Evolutionary conservation across 2,797 vertebrate species (phyloP).

Genomic region (Crypturellus tataupa): DNA sequence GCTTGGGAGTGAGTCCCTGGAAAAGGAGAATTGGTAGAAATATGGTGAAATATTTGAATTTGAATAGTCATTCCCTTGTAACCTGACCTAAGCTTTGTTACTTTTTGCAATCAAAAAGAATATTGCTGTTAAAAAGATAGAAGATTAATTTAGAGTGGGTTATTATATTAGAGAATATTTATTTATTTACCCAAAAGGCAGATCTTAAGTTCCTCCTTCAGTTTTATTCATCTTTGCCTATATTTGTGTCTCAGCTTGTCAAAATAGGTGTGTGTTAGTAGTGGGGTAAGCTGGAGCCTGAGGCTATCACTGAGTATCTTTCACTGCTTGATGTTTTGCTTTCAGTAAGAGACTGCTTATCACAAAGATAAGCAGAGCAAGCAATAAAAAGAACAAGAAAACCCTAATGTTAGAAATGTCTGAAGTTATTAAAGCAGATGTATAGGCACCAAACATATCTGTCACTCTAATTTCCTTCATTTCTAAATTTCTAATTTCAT

Average conservation of each 20-base stretch:
- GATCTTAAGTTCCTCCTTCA: neutral
- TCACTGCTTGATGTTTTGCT: neutral
- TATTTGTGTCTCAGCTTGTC: neutral
- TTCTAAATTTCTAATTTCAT: neutral
- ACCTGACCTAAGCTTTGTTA: neutral
- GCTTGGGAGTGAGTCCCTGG: fast-evolving
- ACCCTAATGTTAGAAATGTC: neutral
- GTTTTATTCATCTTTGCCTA: neutral
- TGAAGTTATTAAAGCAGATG: neutral
- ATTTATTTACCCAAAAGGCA: neutral
- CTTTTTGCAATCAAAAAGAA: neutral
- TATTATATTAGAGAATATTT: neutral
- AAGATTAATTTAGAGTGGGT: neutral
- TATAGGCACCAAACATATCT: no score
- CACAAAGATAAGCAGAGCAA: neutral
- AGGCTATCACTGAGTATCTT: neutral
- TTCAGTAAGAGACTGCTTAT: neutral
- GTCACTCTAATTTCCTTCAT: no score
- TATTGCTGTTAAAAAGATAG: neutral
- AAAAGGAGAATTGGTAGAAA: neutral
- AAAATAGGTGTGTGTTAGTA: neutral
- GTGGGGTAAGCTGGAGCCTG: neutral
- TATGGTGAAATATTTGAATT: neutral
- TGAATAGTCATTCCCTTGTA: neutral
- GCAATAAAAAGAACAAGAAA: neutral